Evolutionary conservation across 1,140 invertebrate genomes (phyloP).

Genomic region (Chironomus tepperi): DNA sequence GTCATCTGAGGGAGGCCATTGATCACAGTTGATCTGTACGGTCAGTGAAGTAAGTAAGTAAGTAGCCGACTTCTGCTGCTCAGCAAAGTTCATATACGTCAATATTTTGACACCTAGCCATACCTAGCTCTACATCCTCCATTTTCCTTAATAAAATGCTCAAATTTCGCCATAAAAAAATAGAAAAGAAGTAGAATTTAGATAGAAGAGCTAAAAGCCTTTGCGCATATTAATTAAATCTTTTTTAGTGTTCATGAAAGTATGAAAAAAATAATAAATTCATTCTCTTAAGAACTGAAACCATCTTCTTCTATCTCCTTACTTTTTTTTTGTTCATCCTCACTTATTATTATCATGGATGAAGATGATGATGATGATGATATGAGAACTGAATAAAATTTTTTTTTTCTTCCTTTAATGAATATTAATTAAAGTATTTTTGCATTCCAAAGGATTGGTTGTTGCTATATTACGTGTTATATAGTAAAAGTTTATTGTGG

Average conservation of each 20-base stretch:
- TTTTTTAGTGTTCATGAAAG: slow-evolving; percentile 5
- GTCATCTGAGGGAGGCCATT: too few species aligned
- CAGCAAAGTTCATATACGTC: too few species aligned
- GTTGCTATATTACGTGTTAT: too few species aligned
- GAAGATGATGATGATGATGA: not conserved
- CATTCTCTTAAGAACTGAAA: not conserved
- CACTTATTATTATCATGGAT: not conserved
- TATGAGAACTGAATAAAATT: slow-evolving; percentile 12
- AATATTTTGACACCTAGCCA: too few species aligned
- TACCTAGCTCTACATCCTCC: too few species aligned
- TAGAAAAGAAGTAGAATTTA: not conserved
- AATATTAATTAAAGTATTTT: slow-evolving; percentile 3
- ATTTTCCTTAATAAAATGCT: too few species aligned
- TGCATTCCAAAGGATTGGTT: not conserved
- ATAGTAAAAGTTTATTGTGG: too few species aligned
- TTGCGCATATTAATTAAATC: slow-evolving; percentile 17
- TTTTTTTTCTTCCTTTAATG: slow-evolving; percentile 13
- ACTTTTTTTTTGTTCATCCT: not conserved
- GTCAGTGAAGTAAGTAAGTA: too few species aligned
- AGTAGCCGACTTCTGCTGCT: too few species aligned
- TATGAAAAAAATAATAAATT: slow-evolving; percentile 9
- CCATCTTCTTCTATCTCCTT: not conserved
- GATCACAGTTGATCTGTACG: too few species aligned
- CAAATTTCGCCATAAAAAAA: too few species aligned
- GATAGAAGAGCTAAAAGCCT: not conserved